phyloP scores from a whole-genome alignment of 2,113 vertebrate species.

The Camelus dromedarius region DNA sequence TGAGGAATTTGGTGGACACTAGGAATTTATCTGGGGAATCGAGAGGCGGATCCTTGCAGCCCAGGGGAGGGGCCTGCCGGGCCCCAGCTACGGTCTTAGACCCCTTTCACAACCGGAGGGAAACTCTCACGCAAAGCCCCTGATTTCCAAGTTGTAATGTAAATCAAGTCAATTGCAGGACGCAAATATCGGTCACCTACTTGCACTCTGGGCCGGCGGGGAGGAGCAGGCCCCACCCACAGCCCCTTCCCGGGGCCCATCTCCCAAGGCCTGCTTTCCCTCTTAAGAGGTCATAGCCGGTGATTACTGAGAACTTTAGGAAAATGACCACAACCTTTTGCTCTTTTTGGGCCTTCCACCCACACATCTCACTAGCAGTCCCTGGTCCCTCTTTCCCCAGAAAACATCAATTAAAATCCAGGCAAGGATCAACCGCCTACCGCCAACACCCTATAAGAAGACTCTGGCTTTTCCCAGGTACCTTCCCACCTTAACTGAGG shows the following conservation, averaged over 20 bases:
- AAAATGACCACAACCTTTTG: not conserved
- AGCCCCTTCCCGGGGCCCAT: constrained; percentile 52
- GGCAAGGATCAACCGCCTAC: not conserved
- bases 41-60: constrained; percentile 87
- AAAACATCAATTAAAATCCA: constrained; percentile 9
- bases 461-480: not conserved
- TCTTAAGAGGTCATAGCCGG: not conserved
- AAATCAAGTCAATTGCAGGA: constrained; percentile 60
- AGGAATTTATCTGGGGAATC: constrained; percentile 91
- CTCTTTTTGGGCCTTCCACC: not conserved
- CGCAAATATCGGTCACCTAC: not conserved
- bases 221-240: not conserved
- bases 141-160: constrained; percentile 59
- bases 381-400: not conserved
- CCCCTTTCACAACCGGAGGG: constrained; percentile 79
- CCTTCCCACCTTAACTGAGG: not conserved
- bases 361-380: not conserved
- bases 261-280: constrained; percentile 64
- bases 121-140: constrained; percentile 60
- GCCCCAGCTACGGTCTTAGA: constrained; percentile 80
- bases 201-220: not conserved
- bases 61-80: constrained; percentile 88
- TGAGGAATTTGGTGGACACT: constrained; percentile 90
- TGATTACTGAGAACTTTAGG: not conserved
- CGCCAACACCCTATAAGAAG: not conserved